Evolutionary conservation across 1,140 invertebrate species (phyloP).

Genomic region (Dendrolimus punctatus): DNA sequence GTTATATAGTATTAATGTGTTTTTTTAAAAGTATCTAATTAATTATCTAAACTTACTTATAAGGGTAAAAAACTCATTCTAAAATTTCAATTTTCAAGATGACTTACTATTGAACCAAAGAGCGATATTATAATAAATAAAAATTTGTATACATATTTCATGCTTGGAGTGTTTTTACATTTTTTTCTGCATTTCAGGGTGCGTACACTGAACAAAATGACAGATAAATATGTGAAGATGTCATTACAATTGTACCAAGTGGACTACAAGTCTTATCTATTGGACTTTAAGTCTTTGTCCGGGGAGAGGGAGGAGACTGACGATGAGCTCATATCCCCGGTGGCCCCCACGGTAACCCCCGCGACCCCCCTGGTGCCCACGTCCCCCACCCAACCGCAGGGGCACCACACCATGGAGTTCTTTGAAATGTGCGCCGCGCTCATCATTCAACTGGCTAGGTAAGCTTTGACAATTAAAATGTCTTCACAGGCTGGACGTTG

Average conservation of each 20-base stretch:
- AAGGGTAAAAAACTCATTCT: no score
- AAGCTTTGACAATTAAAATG: slow-evolving; percentile 22
- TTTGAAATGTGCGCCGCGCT: slow-evolving; percentile 99
- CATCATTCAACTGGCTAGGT: slow-evolving; percentile 97
- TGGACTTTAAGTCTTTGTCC: slow-evolving; percentile 97
- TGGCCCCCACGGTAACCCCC: slow-evolving; percentile 33
- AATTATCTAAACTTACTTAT: no score
- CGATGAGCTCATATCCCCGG: slow-evolving; percentile 69
- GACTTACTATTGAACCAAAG: no score
- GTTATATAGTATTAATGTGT: no score
- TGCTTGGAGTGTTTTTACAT: background rate
- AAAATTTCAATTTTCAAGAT: no score
- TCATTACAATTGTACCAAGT: slow-evolving; percentile 99
- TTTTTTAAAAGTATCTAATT: no score
- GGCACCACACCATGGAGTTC: slow-evolving; percentile 99
- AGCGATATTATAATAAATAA: no score
- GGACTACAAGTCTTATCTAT: slow-evolving; percentile 96
- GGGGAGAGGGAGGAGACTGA: slow-evolving; percentile 80
- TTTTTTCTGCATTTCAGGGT: slow-evolving; percentile 76
- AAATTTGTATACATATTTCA: no score
- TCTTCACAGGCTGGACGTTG: no score
- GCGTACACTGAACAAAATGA: slow-evolving; percentile 87
- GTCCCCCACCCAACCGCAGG: slow-evolving; percentile 40
- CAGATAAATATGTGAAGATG: slow-evolving; percentile 94
- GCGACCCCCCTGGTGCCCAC: slow-evolving; percentile 50